Conservation (phyloP, 2,888 invertebrate genomes). For the Agrotis ipsilon region DNA sequence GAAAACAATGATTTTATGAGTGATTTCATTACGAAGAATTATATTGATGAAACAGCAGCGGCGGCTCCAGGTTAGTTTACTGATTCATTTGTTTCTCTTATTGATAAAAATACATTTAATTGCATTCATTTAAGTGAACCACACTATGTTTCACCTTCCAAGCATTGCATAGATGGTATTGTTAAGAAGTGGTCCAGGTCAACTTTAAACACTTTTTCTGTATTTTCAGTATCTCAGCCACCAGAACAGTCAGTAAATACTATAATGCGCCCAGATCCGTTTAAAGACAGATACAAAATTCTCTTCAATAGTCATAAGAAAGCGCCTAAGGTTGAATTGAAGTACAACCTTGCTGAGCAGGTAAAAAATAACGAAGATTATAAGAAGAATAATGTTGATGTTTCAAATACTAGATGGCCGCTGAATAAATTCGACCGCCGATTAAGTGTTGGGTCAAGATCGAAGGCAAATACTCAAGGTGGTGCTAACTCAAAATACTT, state of each 20-base stretch:
- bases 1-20: constrained; percentile 71
- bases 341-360: constrained; percentile 82
- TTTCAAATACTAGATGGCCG: constrained; percentile 82
- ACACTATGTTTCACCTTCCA: not conserved
- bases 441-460: constrained; percentile 61
- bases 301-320: constrained; percentile 77
- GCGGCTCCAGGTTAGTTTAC: constrained; percentile 47
- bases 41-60: constrained; percentile 59
- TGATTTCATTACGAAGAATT: constrained; percentile 68
- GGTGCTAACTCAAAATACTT: constrained; percentile 58
- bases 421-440: constrained; percentile 68
- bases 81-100: not conserved
- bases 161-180: not conserved
- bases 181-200: not conserved
- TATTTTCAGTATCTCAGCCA: constrained; percentile 44
- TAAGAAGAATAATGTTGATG: constrained; percentile 62
- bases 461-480: constrained; percentile 33
- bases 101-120: not conserved
- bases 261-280: constrained; percentile 72
- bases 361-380: constrained; percentile 76
- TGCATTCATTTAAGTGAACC: not conserved
- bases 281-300: constrained; percentile 78
- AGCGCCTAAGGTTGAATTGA: constrained; percentile 79
- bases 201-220: not conserved
- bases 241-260: constrained; percentile 41